Conservation (phyloP, 2,113 vertebrate genomes). For the Aplodontia rufa region DNA sequence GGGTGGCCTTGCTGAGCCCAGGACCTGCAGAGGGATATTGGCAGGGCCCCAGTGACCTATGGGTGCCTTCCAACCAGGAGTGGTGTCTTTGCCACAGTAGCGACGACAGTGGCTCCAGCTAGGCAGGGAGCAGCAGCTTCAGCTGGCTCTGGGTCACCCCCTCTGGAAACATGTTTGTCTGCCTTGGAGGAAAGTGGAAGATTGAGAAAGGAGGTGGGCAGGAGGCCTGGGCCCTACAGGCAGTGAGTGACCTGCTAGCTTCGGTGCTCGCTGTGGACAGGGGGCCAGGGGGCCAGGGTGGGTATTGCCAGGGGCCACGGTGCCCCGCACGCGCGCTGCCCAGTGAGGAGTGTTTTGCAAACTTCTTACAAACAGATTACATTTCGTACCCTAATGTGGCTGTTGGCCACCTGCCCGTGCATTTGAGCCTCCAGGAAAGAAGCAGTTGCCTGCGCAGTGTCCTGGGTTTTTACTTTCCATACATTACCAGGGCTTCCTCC, state of each 20-base stretch:
- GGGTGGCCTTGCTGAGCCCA: background rate
- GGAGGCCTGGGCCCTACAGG: background rate
- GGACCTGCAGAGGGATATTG: background rate
- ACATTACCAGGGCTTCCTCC: background rate
- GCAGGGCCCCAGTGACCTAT: background rate
- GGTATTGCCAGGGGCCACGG: background rate
- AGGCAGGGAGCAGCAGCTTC: background rate
- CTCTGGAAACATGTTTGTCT: conserved; percentile 30
- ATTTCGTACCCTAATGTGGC: conserved; percentile 75
- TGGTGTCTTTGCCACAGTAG: background rate
- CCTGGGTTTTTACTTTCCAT: conserved; percentile 42
- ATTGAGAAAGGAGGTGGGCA: background rate
- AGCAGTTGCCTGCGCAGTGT: background rate
- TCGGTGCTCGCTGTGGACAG: rapidly evolving
- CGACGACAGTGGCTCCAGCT: background rate
- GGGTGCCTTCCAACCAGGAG: background rate
- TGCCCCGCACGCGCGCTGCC: background rate
- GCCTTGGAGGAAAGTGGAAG: background rate
- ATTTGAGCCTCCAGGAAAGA: conserved; percentile 66
- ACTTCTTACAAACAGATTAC: conserved; percentile 77
- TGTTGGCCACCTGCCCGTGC: conserved; percentile 67
- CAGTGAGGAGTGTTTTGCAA: conserved; percentile 57
- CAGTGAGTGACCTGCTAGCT: background rate
- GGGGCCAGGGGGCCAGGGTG: background rate
- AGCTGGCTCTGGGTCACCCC: background rate